A percentile compares a stretch with the other conserved stretches of the same genome.
phyloP scores from a whole-genome alignment of 2,797 vertebrate species.

The Lacerta bilineata region DNA sequence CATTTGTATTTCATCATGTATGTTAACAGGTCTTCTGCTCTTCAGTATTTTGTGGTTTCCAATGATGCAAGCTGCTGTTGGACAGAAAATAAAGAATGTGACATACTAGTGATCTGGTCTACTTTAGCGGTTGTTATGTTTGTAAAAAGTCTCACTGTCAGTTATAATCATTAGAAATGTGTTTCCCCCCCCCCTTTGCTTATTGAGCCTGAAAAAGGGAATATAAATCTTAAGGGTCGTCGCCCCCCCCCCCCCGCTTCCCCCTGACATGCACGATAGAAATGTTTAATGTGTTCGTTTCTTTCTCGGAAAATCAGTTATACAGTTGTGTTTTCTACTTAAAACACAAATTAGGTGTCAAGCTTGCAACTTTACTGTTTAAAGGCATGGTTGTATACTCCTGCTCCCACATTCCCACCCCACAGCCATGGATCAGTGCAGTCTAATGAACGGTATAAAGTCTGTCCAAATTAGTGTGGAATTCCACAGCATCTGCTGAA shows the following conservation, averaged over 20 bases:
- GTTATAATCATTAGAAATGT: background rate
- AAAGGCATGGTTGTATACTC: background rate
- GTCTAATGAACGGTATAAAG: background rate
- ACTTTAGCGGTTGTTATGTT: constrained; percentile 20
- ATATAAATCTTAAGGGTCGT: background rate
- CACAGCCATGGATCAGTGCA: accelerated
- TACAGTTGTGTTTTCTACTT: background rate
- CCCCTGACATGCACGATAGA: background rate
- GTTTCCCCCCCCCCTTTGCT: background rate
- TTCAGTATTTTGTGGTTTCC: constrained; percentile 1
- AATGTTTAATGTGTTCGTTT: constrained; percentile 29
- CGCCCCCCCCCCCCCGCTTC: background rate
- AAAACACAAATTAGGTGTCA: background rate
- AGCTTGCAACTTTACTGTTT: background rate
- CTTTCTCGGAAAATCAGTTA: background rate
- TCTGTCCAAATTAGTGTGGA: constrained; percentile 22
- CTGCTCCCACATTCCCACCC: background rate
- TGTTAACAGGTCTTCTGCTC: constrained; percentile 66
- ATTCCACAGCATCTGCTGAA: constrained; percentile 22
- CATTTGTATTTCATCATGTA: constrained; percentile 75
- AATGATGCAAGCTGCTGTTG: background rate
- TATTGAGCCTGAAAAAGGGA: background rate
- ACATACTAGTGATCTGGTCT: constrained; percentile 1
- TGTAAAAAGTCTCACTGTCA: constrained; percentile 1
- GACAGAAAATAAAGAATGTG: background rate